These are phyloP conservation scores for Agrotis puta DNA, from an alignment of 2,888 invertebrate species.

Conservation along the genomic window DNA sequence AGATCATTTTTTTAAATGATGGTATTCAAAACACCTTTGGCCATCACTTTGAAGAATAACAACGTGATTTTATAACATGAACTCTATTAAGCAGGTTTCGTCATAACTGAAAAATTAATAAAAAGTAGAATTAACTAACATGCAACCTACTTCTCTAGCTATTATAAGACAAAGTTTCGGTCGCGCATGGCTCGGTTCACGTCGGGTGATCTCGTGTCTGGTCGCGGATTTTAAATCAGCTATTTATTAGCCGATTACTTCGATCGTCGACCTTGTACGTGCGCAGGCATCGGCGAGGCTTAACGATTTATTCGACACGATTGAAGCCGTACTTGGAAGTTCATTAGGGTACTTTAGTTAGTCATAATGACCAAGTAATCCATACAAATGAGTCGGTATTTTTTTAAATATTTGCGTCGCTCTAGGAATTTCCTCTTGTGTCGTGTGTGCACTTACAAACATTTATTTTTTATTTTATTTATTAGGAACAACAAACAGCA, in stretches of 20 bases:
- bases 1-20: too few species aligned
- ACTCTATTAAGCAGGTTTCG: neutral
- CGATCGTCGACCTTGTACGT: constrained; percentile 31
- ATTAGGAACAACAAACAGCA: too few species aligned
- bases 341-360: constrained; percentile 13
- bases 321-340: constrained; percentile 39
- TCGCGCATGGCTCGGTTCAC: constrained; percentile 38
- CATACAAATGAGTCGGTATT: too few species aligned
- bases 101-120: neutral
- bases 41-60: neutral
- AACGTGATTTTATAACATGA: neutral
- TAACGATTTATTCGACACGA: constrained; percentile 37
- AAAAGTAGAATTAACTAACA: neutral
- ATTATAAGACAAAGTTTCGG: constrained; percentile 21
- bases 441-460: too few species aligned
- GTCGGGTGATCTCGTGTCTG: constrained; percentile 29
- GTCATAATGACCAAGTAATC: neutral
- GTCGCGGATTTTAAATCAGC: constrained; percentile 38
- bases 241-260: constrained; percentile 34
- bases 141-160: constrained; percentile 4
- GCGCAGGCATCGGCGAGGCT: constrained; percentile 26
- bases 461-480: too few species aligned
- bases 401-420: too few species aligned
- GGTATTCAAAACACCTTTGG: neutral
- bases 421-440: too few species aligned